phyloP scores from a whole-genome alignment of 1,140 invertebrate genomes.

The Zelostemma sp. region DNA sequence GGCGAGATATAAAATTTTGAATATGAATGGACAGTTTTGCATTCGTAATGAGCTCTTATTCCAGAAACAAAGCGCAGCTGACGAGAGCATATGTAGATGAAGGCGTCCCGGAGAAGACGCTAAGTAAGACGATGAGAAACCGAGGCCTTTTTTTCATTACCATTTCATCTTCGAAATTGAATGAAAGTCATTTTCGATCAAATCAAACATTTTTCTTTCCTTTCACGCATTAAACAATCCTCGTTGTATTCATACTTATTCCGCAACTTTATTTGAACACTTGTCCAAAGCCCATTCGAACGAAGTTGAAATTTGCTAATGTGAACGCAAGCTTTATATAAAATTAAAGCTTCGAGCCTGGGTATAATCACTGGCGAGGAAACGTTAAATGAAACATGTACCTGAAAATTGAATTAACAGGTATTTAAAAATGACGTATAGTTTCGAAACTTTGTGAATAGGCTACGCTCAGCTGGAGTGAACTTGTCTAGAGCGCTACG shows the following conservation, averaged over 20 bases:
- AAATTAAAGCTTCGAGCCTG: slow-evolving; percentile 1
- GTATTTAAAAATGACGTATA: slow-evolving; percentile 24
- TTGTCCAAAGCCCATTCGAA: too few species aligned
- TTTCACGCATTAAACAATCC: too few species aligned
- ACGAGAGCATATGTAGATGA: slow-evolving; percentile 78
- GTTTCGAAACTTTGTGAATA: slow-evolving; percentile 17
- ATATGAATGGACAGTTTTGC: slow-evolving; percentile 90
- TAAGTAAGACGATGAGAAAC: slow-evolving; percentile 28
- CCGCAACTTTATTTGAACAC: too few species aligned
- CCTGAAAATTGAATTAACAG: slow-evolving; percentile 21
- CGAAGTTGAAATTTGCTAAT: too few species aligned
- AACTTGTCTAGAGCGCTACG: slow-evolving; percentile 36
- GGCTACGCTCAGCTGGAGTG: slow-evolving; percentile 10
- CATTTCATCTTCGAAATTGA: background rate
- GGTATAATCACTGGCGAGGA: slow-evolving; percentile 17
- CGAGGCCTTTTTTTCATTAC: slow-evolving; percentile 10
- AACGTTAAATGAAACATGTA: slow-evolving; percentile 5
- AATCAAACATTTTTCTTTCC: too few species aligned
- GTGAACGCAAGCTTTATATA: background rate
- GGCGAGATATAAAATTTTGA: slow-evolving; percentile 87
- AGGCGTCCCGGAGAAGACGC: slow-evolving; percentile 49
- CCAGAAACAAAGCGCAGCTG: slow-evolving; percentile 75
- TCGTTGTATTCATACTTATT: too few species aligned
- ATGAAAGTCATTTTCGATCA: background rate
- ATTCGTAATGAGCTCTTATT: slow-evolving; percentile 80